A percentile compares a stretch with the other conserved stretches of the same genome.
Conservation (phyloP, 2,113 vertebrate genomes). For the Penelope pileata region DNA sequence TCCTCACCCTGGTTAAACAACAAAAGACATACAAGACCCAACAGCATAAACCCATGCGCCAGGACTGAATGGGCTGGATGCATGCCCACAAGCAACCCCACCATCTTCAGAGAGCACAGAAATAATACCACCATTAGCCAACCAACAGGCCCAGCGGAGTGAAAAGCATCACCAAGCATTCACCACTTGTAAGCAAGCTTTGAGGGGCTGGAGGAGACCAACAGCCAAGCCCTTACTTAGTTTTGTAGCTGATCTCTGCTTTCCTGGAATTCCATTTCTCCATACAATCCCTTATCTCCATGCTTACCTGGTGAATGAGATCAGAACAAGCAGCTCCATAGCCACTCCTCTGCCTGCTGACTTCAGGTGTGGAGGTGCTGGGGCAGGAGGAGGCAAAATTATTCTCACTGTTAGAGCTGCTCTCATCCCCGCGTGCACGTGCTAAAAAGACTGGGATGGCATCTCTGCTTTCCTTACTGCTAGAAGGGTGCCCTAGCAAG, state of each 20-base stretch:
- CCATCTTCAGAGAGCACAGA: background rate
- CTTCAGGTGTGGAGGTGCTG: background rate
- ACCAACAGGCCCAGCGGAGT: background rate
- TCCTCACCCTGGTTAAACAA: background rate
- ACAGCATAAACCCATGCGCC: background rate
- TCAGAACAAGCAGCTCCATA: background rate
- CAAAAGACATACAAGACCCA: background rate
- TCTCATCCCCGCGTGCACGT: background rate
- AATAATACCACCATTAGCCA: background rate
- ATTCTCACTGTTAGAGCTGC: background rate
- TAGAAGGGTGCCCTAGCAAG: background rate
- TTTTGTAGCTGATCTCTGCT: background rate
- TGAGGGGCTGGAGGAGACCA: background rate
- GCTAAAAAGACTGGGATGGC: background rate
- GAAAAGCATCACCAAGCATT: background rate
- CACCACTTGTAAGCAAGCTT: background rate
- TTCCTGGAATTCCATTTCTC: background rate
- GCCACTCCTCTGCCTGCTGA: background rate
- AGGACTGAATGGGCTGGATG: background rate
- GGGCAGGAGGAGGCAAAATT: background rate
- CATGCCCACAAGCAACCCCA: background rate
- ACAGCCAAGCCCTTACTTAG: background rate
- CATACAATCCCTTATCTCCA: background rate
- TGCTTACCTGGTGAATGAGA: background rate
- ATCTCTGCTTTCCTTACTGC: background rate